Percentiles rank a stretch among this genome's conserved stretches.
These are phyloP conservation scores for Stenodema calcarata DNA, from an alignment of 2,888 invertebrate species.

Conservation along the genomic window DNA sequence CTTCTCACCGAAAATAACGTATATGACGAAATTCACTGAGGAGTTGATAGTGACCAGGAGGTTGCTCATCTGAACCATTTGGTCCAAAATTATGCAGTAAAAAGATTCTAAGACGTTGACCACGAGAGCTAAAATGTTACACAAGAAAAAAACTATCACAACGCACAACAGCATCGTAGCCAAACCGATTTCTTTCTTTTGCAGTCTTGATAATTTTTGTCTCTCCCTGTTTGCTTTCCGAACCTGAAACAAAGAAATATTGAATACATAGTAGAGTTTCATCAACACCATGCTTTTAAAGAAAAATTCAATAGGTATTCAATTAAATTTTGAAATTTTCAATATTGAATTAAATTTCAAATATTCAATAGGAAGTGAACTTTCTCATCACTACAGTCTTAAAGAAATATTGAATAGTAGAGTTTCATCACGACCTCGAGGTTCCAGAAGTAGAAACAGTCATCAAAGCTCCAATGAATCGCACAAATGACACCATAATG, in stretches of 20 bases:
- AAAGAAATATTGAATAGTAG: too few species aligned
- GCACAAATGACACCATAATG: too few species aligned
- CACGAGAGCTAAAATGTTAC: constrained; percentile 86
- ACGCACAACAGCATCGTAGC: constrained; percentile 95
- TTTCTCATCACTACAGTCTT: too few species aligned
- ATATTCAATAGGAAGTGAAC: too few species aligned
- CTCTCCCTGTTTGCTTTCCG: constrained; percentile 88
- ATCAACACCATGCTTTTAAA: too few species aligned
- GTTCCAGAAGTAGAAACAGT: too few species aligned
- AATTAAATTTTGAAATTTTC: too few species aligned
- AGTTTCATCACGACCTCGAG: too few species aligned
- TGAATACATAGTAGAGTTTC: too few species aligned
- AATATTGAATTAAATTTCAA: too few species aligned
- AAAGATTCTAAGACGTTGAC: constrained; percentile 87
- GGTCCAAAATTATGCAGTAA: constrained; percentile 69
- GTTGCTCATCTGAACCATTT: constrained; percentile 83
- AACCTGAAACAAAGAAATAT: constrained; percentile 66
- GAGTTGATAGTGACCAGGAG: constrained; percentile 95
- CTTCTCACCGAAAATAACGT: constrained; percentile 97
- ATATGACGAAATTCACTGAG: constrained; percentile 96
- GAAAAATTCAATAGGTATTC: too few species aligned
- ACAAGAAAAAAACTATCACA: constrained; percentile 91
- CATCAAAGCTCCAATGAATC: too few species aligned
- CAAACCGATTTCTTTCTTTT: constrained; percentile 89
- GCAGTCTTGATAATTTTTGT: constrained; percentile 85